A percentile compares a stretch with the other conserved stretches of the same genome.
These are phyloP conservation scores for Xiphias gladius DNA, from an alignment of 2,113 vertebrate species.

Conservation along the genomic window DNA sequence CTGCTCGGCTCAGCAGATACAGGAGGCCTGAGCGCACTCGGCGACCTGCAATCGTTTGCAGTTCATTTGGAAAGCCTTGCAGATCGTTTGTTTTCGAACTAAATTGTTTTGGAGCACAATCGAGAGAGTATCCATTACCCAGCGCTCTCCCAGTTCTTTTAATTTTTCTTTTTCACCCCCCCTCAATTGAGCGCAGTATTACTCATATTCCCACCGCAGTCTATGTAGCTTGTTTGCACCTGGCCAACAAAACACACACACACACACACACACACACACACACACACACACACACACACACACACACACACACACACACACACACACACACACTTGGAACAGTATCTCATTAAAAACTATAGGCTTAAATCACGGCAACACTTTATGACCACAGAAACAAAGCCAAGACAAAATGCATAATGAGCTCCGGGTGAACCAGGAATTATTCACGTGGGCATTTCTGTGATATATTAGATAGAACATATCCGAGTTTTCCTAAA, in stretches of 20 bases:
- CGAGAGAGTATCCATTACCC: conserved; percentile 71
- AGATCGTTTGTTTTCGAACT: conserved; percentile 72
- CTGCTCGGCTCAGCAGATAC: conserved; percentile 74
- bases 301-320: background rate
- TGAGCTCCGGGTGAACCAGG: conserved; percentile 47
- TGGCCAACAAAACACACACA: conserved; percentile 44
- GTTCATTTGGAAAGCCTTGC: conserved; percentile 49
- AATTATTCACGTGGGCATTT: conserved; percentile 41
- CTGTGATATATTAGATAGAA: conserved; percentile 16
- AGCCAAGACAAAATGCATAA: conserved; percentile 50
- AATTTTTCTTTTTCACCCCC: conserved; percentile 37
- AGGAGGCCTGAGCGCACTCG: conserved; percentile 14
- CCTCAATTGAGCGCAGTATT: conserved; percentile 45
- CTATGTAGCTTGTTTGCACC: conserved; percentile 51
- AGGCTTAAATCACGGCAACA: conserved; percentile 47
- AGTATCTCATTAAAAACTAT: conserved; percentile 59
- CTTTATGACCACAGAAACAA: conserved; percentile 53
- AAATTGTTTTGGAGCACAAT: conserved; percentile 75
- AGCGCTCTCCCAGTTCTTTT: conserved; percentile 39
- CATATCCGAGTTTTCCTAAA: background rate
- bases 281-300: background rate
- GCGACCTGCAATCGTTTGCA: conserved; percentile 52
- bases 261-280: no score
- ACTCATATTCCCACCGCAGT: conserved; percentile 58
- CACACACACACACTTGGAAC: background rate